phyloP scores from a whole-genome alignment of 2,797 vertebrate species.

The Enoplosus armatus region DNA sequence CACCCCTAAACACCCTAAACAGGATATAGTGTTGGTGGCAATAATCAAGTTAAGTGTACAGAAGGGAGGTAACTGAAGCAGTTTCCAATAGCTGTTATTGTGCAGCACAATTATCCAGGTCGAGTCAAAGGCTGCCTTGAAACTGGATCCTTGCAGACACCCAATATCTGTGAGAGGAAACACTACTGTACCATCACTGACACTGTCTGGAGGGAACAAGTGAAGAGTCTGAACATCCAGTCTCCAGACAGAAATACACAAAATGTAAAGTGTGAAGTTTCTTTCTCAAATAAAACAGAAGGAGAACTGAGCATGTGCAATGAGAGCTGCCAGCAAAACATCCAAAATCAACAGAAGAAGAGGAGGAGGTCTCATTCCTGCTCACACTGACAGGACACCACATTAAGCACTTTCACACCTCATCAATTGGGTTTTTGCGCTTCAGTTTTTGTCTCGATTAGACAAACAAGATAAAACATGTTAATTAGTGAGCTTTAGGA shows the following conservation, averaged over 20 bases:
- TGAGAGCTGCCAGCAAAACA: not conserved
- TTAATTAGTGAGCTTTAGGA: too few relatives aligned
- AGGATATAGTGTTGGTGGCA: too few relatives aligned
- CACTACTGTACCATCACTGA: not conserved
- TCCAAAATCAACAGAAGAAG: not conserved
- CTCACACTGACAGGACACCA: not conserved
- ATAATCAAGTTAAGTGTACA: not conserved
- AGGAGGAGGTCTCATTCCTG: not conserved
- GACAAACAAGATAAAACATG: too few relatives aligned
- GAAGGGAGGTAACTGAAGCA: slow-evolving; percentile 18
- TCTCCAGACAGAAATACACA: not conserved
- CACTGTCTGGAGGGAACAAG: not conserved
- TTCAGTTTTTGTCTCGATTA: too few relatives aligned
- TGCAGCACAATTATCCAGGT: slow-evolving; percentile 41
- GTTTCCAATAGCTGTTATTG: slow-evolving; percentile 29
- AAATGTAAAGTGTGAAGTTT: not conserved
- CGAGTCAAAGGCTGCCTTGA: slow-evolving; percentile 34
- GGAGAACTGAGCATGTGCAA: not conserved
- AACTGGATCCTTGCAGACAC: slow-evolving; percentile 58
- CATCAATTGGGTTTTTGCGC: too few relatives aligned
- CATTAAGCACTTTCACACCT: too few relatives aligned
- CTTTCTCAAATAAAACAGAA: not conserved
- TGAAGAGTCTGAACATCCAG: not conserved
- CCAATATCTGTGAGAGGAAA: slow-evolving; percentile 47
- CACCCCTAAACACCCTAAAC: too few relatives aligned